These are phyloP conservation scores for Lamprotornis superbus DNA, from an alignment of 2,113 vertebrate genomes.

Conservation along the genomic window DNA sequence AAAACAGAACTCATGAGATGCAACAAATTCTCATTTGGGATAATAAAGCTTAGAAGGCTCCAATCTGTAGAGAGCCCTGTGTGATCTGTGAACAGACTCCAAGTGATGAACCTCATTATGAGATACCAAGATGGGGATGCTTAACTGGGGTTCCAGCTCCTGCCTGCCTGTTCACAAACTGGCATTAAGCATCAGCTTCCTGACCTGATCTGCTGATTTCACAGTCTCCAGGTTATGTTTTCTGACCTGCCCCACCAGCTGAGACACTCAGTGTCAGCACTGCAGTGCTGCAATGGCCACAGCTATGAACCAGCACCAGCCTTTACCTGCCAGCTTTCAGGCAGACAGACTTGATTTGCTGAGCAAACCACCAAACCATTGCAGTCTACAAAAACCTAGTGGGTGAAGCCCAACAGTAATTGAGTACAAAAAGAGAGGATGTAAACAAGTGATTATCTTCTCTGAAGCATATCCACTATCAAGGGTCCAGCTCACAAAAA, in stretches of 20 bases:
- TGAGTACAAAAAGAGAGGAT: background rate
- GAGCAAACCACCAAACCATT: background rate
- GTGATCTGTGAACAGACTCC: too few species aligned
- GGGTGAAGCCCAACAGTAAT: background rate
- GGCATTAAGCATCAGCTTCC: background rate
- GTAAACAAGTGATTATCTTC: background rate
- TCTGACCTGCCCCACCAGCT: background rate
- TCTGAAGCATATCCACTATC: background rate
- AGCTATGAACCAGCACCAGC: background rate
- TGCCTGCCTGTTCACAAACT: background rate
- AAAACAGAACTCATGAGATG: background rate
- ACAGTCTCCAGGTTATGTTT: background rate
- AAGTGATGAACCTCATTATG: fast-evolving
- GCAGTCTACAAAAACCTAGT: background rate
- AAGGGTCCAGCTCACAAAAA: background rate
- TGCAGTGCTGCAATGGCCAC: background rate
- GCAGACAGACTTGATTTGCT: background rate
- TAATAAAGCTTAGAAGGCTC: background rate
- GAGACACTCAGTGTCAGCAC: background rate
- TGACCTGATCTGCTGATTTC: background rate
- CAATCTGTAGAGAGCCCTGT: background rate
- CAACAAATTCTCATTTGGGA: background rate
- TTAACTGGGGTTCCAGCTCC: background rate
- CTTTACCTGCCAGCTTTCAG: background rate
- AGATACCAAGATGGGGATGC: background rate